Evolutionary conservation across 2,888 invertebrate species (phyloP).

Genomic region (Drosophila suboccidentalis): DNA sequence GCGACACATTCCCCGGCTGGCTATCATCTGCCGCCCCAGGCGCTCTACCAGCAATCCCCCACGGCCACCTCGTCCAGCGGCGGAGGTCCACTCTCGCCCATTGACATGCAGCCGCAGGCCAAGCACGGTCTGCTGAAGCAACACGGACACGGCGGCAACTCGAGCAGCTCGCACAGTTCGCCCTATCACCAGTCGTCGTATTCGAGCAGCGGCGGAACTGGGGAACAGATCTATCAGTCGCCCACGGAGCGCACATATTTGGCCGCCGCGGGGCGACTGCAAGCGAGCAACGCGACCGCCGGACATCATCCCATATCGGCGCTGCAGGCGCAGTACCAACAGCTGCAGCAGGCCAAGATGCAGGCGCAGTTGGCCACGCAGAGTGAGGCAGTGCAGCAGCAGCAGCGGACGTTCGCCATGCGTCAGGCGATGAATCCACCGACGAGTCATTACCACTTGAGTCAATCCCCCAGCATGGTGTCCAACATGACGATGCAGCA

Average conservation of each 20-base stretch:
- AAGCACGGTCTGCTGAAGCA: conserved; percentile 75
- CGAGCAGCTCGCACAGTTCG: conserved; percentile 82
- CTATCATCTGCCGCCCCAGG: conserved; percentile 70
- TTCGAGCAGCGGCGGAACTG: conserved; percentile 77
- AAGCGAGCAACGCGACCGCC: conserved; percentile 69
- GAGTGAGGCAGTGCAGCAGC: conserved; percentile 88
- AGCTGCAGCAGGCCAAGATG: conserved; percentile 89
- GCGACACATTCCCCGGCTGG: conserved; percentile 86
- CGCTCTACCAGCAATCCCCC: conserved; percentile 81
- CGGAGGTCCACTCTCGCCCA: conserved; percentile 83
- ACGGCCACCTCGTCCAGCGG: conserved; percentile 83
- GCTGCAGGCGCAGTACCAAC: conserved; percentile 88
- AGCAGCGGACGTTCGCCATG: conserved; percentile 89
- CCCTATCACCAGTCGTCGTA: conserved; percentile 87
- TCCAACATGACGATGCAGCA: conserved; percentile 78
- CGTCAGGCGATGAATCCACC: conserved; percentile 88
- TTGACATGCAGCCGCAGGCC: conserved; percentile 84
- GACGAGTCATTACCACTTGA: conserved; percentile 85
- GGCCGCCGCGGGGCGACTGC: conserved; percentile 81
- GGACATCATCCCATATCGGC: conserved; percentile 81
- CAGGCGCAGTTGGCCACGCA: conserved; percentile 89
- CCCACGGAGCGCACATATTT: conserved; percentile 87
- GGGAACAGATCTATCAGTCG: conserved; percentile 84
- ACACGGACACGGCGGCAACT: conserved; percentile 75
- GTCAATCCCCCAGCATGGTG: conserved; percentile 84